phyloP scores from a whole-genome alignment of 2,888 invertebrate genomes.

The Plebejus melissa region DNA sequence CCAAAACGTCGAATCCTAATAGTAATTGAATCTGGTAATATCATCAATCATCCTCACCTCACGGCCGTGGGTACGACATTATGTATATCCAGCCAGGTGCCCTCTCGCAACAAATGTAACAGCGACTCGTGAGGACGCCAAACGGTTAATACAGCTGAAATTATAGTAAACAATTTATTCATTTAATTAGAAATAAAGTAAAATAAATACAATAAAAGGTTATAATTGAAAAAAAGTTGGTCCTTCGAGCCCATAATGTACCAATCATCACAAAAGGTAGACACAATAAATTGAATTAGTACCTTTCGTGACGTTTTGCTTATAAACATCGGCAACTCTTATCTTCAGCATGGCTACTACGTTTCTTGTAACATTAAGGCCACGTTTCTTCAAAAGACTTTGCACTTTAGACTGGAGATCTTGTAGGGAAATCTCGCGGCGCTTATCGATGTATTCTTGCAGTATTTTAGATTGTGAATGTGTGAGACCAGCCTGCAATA shows the following conservation, averaged over 20 bases:
- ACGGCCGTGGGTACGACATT: slow-evolving; percentile 77
- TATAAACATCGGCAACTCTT: slow-evolving; percentile 48
- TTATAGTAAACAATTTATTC: neutral
- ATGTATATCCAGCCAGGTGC: slow-evolving; percentile 77
- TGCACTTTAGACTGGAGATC: slow-evolving; percentile 51
- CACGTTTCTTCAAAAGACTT: slow-evolving; percentile 46
- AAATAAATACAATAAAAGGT: no score
- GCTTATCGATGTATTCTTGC: slow-evolving; percentile 54
- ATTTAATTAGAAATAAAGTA: no score
- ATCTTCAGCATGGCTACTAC: slow-evolving; percentile 59
- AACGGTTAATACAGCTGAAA: slow-evolving; percentile 77
- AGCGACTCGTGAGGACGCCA: slow-evolving; percentile 85
- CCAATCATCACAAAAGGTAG: no score
- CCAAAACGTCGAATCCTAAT: neutral
- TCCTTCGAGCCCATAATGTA: no score
- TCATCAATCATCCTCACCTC: slow-evolving; percentile 44
- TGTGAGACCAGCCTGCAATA: slow-evolving; percentile 64
- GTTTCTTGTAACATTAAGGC: slow-evolving; percentile 45
- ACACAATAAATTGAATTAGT: slow-evolving; percentile 16
- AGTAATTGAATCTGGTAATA: neutral
- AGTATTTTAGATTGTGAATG: slow-evolving; percentile 60
- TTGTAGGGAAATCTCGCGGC: slow-evolving; percentile 50
- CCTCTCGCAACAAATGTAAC: slow-evolving; percentile 80
- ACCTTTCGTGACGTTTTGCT: slow-evolving; percentile 50
- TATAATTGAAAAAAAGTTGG: no score